Evolutionary conservation across 2,113 vertebrate genomes (phyloP).

Genomic region (Sapajus apella): DNA sequence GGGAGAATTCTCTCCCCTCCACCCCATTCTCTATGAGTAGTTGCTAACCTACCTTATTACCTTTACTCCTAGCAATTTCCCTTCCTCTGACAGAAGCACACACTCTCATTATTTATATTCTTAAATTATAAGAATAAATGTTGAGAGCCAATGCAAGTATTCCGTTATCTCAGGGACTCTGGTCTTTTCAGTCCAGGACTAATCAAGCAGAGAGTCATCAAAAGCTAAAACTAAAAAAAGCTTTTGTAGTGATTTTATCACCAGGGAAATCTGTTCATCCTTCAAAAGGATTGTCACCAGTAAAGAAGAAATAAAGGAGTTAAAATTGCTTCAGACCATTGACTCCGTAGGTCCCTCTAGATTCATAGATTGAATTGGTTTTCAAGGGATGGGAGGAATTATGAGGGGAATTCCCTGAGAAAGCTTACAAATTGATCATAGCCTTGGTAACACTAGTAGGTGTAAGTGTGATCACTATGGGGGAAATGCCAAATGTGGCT

Average conservation of each 20-base stretch:
- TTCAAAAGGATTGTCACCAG: slow-evolving; percentile 81
- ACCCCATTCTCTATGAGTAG: neutral
- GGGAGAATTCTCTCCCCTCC: neutral
- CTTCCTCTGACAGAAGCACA: slow-evolving; percentile 66
- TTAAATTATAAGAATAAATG: slow-evolving; percentile 70
- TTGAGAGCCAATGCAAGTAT: slow-evolving; percentile 65
- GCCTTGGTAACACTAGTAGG: slow-evolving; percentile 73
- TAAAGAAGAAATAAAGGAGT: slow-evolving; percentile 79
- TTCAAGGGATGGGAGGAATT: slow-evolving; percentile 75
- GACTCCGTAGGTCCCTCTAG: slow-evolving; percentile 81
- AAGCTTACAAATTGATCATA: slow-evolving; percentile 80
- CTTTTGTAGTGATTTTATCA: slow-evolving; percentile 83
- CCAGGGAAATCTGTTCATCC: slow-evolving; percentile 84
- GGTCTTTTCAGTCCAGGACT: slow-evolving; percentile 78
- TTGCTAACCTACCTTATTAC: slow-evolving; percentile 23
- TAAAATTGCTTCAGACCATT: slow-evolving; percentile 83
- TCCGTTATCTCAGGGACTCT: slow-evolving; percentile 65
- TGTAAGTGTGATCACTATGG: slow-evolving; percentile 71
- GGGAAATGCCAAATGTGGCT: slow-evolving; percentile 55
- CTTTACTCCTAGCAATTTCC: slow-evolving; percentile 31
- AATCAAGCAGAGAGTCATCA: slow-evolving; percentile 82
- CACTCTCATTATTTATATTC: slow-evolving; percentile 51
- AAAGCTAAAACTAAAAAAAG: slow-evolving; percentile 83
- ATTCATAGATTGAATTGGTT: slow-evolving; percentile 83
- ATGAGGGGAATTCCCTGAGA: slow-evolving; percentile 78